These are phyloP conservation scores for Rhadina sibilatrix DNA, from an alignment of 2,113 vertebrate species.

Conservation along the genomic window DNA sequence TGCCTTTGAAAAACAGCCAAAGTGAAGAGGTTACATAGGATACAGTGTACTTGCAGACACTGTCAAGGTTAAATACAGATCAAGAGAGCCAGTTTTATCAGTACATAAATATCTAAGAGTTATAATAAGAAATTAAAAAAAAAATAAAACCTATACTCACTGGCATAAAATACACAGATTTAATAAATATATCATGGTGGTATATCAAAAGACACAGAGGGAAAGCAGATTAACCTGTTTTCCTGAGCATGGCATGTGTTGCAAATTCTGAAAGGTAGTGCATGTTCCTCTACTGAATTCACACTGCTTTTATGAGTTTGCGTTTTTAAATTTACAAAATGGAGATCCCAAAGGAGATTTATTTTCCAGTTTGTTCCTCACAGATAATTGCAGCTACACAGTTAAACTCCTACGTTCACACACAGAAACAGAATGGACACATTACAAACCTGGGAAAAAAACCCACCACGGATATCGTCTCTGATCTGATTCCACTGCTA, in stretches of 20 bases:
- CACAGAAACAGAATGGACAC: not conserved
- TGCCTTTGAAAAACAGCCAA: not conserved
- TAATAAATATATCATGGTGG: not conserved
- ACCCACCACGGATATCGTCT: rapidly evolving
- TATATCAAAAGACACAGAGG: not conserved
- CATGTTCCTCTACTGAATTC: not conserved
- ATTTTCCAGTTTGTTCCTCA: not conserved
- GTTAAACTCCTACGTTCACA: not conserved
- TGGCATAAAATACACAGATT: not conserved
- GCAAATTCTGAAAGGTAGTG: not conserved
- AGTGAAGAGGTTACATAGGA: not conserved
- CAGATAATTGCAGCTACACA: not conserved
- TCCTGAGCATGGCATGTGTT: not conserved
- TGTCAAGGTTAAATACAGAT: not conserved
- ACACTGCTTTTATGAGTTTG: not conserved
- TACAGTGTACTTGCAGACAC: not conserved
- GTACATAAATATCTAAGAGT: not conserved
- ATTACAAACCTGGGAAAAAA: not conserved
- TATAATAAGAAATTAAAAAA: not conserved
- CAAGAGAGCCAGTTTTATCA: not conserved
- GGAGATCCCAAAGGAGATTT: not conserved
- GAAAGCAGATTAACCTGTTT: not conserved
- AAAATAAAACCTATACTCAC: not conserved
- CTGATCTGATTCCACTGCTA: not conserved
- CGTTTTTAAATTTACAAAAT: not conserved